phyloP scores from a whole-genome alignment of 1,140 invertebrate genomes.

The Cyphomyrmex costatus region DNA sequence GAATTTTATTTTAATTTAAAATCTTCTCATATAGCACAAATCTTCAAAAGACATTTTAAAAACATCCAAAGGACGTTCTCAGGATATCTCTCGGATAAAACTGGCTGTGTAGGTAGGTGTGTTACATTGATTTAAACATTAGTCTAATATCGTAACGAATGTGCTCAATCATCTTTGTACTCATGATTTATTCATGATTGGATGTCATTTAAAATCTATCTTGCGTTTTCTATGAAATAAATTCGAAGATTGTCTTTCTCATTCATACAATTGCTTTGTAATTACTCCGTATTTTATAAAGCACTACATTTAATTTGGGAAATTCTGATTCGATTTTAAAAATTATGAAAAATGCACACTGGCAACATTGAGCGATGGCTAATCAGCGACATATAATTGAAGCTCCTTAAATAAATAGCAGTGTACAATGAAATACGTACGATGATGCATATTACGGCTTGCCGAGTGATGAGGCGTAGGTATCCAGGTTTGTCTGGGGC shows the following conservation, averaged over 20 bases:
- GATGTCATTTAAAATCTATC: neutral
- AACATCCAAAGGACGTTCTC: no score
- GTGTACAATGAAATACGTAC: slow-evolving; percentile 82
- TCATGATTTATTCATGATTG: neutral
- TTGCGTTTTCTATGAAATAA: slow-evolving; percentile 8
- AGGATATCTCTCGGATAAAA: no score
- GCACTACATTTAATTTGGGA: slow-evolving; percentile 22
- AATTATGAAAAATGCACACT: slow-evolving; percentile 39
- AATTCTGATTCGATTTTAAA: slow-evolving; percentile 21
- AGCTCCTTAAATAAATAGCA: slow-evolving; percentile 63
- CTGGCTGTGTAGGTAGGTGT: no score
- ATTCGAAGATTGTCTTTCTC: neutral
- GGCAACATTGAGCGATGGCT: slow-evolving; percentile 67
- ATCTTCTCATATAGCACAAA: neutral
- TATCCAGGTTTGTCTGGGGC: slow-evolving; percentile 86
- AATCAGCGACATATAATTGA: slow-evolving; percentile 68
- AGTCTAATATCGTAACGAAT: neutral
- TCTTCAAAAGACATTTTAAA: no score
- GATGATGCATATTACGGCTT: slow-evolving; percentile 85
- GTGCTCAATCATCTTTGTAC: neutral
- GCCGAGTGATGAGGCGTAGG: slow-evolving; percentile 85
- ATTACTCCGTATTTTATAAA: neutral
- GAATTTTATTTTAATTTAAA: slow-evolving; percentile 14
- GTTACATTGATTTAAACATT: neutral
- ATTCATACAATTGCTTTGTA: neutral